These are phyloP conservation scores for Macquaria australasica DNA, from an alignment of 2,113 vertebrate genomes.

Conservation along the genomic window DNA sequence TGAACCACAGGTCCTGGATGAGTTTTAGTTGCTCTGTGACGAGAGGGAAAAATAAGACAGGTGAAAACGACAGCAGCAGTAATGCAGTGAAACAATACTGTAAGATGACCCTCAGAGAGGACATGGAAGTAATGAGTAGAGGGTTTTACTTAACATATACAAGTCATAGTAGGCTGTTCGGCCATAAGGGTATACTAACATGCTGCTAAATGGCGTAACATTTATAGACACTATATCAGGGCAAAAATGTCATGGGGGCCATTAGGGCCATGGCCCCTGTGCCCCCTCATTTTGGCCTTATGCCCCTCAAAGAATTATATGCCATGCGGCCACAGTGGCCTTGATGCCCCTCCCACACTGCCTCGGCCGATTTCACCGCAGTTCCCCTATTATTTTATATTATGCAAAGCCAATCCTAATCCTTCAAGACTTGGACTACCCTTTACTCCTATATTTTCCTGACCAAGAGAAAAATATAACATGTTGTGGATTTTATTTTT, in stretches of 20 bases:
- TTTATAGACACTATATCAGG: not conserved
- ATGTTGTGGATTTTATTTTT: not conserved
- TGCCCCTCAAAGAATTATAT: too few relatives aligned
- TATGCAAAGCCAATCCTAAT: not conserved
- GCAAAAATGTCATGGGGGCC: too few relatives aligned
- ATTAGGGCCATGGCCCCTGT: too few relatives aligned
- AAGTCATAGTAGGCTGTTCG: not conserved
- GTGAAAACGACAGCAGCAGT: constrained; percentile 11
- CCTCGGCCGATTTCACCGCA: too few relatives aligned
- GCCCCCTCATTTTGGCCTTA: too few relatives aligned
- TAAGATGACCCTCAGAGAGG: not conserved
- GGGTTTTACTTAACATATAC: not conserved
- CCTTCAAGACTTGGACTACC: not conserved
- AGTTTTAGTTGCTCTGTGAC: constrained; percentile 94
- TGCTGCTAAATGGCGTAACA: not conserved
- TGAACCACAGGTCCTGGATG: constrained; percentile 98
- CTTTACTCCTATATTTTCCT: not conserved
- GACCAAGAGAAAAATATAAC: not conserved
- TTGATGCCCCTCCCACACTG: too few relatives aligned
- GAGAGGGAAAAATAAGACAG: constrained; percentile 27
- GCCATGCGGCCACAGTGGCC: too few relatives aligned
- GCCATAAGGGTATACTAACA: not conserved
- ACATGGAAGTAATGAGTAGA: not conserved
- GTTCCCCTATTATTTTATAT: not conserved
- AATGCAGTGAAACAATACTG: not conserved